Conservation (phyloP, 2,888 invertebrate genomes). For the Melikaiella ostensackeni region DNA sequence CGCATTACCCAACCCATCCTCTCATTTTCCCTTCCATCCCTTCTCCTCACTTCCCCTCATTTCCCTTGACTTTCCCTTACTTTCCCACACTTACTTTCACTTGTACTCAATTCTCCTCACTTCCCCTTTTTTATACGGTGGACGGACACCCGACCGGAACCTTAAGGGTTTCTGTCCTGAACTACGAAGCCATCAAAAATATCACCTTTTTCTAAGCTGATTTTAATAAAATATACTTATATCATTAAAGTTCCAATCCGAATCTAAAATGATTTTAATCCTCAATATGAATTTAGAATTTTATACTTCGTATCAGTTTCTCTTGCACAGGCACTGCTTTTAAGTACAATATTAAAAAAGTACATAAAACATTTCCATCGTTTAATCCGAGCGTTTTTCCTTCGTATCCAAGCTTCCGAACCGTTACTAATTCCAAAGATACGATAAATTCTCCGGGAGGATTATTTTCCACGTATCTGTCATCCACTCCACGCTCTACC, state of each 20-base stretch:
- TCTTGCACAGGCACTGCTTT: background rate
- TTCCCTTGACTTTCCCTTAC: too few species aligned
- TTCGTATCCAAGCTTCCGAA: background rate
- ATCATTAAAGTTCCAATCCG: background rate
- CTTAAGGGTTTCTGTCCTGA: too few species aligned
- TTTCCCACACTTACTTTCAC: too few species aligned
- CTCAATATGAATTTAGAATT: background rate
- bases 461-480: slow-evolving; percentile 42
- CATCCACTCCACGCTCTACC: slow-evolving; percentile 33
- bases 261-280: background rate
- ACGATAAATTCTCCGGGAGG: slow-evolving; percentile 46
- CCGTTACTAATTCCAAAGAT: slow-evolving; percentile 48
- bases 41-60: too few species aligned
- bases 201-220: too few species aligned
- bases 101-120: too few species aligned
- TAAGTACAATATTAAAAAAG: slow-evolving; percentile 5
- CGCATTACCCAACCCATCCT: too few species aligned
- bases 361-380: background rate
- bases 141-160: too few species aligned
- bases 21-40: too few species aligned
- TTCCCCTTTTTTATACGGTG: too few species aligned
- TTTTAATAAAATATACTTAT: background rate
- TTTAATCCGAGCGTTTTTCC: background rate
- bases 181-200: too few species aligned
- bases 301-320: background rate